Evolutionary conservation across 2,797 vertebrate species (phyloP).

Genomic region (Natrix natrix): DNA sequence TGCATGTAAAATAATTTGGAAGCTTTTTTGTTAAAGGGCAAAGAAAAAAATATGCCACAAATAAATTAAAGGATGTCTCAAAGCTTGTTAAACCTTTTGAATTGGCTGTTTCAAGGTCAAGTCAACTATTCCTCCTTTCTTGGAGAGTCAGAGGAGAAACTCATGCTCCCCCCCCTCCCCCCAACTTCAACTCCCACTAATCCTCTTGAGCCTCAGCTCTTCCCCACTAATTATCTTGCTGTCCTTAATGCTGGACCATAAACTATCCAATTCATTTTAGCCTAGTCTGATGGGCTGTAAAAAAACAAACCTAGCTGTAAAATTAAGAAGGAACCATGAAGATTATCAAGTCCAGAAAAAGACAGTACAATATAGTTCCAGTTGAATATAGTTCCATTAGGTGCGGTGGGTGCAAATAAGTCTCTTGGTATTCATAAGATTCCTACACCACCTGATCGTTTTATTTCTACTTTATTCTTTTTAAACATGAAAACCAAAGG

Average conservation of each 20-base stretch:
- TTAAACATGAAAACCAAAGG: neutral
- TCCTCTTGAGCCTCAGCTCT: neutral
- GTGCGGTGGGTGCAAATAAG: neutral
- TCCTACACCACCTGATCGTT: neutral
- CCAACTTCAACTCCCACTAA: neutral
- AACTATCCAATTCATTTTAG: neutral
- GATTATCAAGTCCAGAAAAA: neutral
- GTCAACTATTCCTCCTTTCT: neutral
- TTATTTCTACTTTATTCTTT: neutral
- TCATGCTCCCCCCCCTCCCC: neutral
- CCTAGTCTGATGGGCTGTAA: neutral
- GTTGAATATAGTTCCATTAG: neutral
- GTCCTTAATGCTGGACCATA: neutral
- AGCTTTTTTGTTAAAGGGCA: neutral
- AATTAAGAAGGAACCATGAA: neutral
- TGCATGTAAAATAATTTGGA: neutral
- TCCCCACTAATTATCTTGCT: neutral
- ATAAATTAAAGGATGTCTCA: neutral
- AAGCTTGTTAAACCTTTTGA: neutral
- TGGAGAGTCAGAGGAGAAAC: neutral
- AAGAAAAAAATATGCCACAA: neutral
- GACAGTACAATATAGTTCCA: neutral
- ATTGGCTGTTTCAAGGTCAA: neutral
- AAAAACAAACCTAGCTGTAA: neutral
- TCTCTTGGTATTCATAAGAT: neutral